Conservation (phyloP, 53 echinoderm and acorn worm species). For the Glandiceps talaboti region DNA sequence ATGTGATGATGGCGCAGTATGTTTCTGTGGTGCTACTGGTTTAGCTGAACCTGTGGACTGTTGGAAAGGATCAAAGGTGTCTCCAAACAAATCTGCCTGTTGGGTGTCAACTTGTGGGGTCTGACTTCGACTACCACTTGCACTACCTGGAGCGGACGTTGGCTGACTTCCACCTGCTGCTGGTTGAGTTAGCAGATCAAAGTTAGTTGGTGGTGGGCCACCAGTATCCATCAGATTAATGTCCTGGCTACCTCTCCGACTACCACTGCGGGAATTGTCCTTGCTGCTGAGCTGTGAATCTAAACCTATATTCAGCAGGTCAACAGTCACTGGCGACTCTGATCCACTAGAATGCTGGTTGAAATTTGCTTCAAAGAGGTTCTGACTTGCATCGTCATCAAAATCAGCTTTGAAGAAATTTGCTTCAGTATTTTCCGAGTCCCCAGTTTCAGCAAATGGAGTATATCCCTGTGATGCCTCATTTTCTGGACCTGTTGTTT, state of each 20-base stretch:
- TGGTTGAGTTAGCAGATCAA: constrained; percentile 49
- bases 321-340: constrained; percentile 23
- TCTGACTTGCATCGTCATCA: background rate
- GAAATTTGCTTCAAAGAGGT: constrained; percentile 32
- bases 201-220: constrained; percentile 42
- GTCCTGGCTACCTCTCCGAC: background rate
- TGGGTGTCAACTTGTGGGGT: background rate
- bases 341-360: constrained; percentile 26
- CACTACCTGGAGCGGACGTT: background rate
- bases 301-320: constrained; percentile 51
- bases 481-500: background rate
- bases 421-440: background rate
- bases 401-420: constrained; percentile 6
- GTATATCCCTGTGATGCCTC: background rate
- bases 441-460: background rate
- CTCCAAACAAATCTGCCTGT: constrained; percentile 1
- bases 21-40: constrained; percentile 14
- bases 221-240: constrained; percentile 17
- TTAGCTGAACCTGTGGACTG: constrained; percentile 13
- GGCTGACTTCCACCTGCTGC: background rate
- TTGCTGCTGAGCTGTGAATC: background rate
- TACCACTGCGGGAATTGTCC: background rate
- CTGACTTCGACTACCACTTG: background rate
- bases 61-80: constrained; percentile 50
- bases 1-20: background rate